A percentile compares a stretch with the other conserved stretches of the same genome.
Conservation (phyloP, 2,113 vertebrate genomes). For the Podilymbus podiceps region DNA sequence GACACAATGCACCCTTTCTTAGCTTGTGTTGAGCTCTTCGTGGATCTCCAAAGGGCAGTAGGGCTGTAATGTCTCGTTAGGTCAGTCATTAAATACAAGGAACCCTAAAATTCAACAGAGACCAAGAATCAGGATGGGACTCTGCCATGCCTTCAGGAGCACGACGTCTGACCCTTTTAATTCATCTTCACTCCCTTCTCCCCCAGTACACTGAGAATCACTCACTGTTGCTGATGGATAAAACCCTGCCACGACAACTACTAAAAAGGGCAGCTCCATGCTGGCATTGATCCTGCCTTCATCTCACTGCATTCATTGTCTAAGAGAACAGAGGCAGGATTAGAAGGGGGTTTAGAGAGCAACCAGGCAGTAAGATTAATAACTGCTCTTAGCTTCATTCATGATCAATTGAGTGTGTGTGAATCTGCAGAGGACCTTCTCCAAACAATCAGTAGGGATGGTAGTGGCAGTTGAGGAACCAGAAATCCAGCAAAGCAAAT, state of each 20-base stretch:
- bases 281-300: conserved; percentile 59
- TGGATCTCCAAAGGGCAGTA: conserved; percentile 43
- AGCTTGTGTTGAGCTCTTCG: conserved; percentile 44
- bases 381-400: conserved; percentile 62
- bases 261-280: conserved; percentile 54
- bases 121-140: conserved; percentile 37
- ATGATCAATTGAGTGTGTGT: conserved; percentile 39
- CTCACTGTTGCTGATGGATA: conserved; percentile 37
- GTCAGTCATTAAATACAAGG: conserved; percentile 42
- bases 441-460: background rate
- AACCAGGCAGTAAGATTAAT: conserved; percentile 66
- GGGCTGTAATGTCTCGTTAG: conserved; percentile 19
- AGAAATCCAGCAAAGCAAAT: background rate
- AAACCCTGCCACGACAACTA: conserved; percentile 39
- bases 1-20: conserved; percentile 61
- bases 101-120: conserved; percentile 50
- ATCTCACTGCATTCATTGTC: conserved; percentile 68
- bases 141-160: background rate
- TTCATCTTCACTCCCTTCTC: background rate
- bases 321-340: conserved; percentile 65
- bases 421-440: conserved; percentile 40
- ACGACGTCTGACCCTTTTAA: conserved; percentile 19
- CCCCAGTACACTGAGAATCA: conserved; percentile 13
- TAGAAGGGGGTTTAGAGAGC: conserved; percentile 58
- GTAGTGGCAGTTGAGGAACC: background rate